Evolutionary conservation across 2,113 vertebrate species (phyloP).

Genomic region (Rafetus swinhoei): DNA sequence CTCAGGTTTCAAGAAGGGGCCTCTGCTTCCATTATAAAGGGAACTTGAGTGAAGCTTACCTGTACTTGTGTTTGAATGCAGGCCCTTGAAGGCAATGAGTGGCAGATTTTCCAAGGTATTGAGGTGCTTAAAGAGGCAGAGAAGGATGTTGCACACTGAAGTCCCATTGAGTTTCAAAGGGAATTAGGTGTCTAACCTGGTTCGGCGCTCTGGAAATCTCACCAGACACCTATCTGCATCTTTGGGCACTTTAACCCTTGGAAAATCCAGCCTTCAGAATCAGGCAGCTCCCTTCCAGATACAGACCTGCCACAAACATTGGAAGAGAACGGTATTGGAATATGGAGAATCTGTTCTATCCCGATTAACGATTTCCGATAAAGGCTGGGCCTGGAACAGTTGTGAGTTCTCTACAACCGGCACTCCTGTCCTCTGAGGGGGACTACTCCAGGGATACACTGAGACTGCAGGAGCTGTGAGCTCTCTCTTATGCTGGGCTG

Average conservation of each 20-base stretch:
- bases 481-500: neutral
- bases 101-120: neutral
- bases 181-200: neutral
- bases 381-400: neutral
- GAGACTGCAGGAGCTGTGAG: neutral
- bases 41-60: neutral
- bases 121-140: neutral
- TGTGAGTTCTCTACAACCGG: neutral
- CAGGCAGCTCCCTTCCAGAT: neutral
- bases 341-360: neutral
- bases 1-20: neutral
- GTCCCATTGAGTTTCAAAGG: neutral
- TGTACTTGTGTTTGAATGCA: neutral
- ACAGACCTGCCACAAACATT: neutral
- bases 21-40: neutral
- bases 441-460: neutral
- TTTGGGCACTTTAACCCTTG: neutral
- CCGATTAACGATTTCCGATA: neutral
- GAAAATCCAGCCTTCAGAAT: neutral
- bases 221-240: neutral
- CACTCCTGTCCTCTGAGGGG: neutral
- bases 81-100: neutral
- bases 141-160: neutral
- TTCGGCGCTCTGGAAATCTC: neutral
- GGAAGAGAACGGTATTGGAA: rapidly evolving